phyloP scores from a whole-genome alignment of 2,888 invertebrate species.

The Apoda limacodes region DNA sequence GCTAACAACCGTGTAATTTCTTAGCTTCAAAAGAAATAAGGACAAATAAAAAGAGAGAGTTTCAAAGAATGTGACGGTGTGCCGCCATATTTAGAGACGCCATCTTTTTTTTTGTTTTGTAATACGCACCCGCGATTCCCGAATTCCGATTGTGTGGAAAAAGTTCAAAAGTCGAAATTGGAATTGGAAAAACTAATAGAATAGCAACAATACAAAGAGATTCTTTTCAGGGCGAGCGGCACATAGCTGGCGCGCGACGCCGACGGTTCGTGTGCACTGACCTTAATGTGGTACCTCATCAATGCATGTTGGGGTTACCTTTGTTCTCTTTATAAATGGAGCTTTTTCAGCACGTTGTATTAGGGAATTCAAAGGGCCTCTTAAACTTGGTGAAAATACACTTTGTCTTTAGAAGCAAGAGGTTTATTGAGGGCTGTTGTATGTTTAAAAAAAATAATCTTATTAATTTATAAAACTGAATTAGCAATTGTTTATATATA shows the following conservation, averaged over 20 bases:
- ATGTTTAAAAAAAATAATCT: too few species aligned
- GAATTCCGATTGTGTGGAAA: conserved; percentile 31
- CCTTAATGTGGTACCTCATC: conserved; percentile 26
- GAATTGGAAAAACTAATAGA: conserved; percentile 39
- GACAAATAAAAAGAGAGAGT: conserved; percentile 40
- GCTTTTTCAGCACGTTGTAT: too few species aligned
- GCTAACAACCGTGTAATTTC: conserved; percentile 30
- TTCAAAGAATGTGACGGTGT: conserved; percentile 7
- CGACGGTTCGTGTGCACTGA: conserved; percentile 29
- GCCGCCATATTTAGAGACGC: conserved; percentile 1
- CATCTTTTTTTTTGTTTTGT: conserved; percentile 9
- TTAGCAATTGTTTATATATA: too few species aligned
- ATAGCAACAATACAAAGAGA: conserved; percentile 34
- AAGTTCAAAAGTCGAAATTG: conserved; percentile 25
- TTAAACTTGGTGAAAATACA: too few species aligned
- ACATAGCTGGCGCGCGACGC: conserved; percentile 25
- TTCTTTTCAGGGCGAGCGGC: conserved; percentile 25
- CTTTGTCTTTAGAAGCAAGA: too few species aligned
- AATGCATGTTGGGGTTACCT: conserved; percentile 21
- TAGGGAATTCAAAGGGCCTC: too few species aligned
- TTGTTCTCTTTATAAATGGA: conserved; percentile 21
- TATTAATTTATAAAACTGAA: too few species aligned
- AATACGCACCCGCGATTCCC: conserved; percentile 26
- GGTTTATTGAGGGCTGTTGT: too few species aligned
- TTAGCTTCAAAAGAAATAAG: conserved; percentile 47